Evolutionary conservation across 2,113 vertebrate genomes (phyloP).

Genomic region (Eira barbara): DNA sequence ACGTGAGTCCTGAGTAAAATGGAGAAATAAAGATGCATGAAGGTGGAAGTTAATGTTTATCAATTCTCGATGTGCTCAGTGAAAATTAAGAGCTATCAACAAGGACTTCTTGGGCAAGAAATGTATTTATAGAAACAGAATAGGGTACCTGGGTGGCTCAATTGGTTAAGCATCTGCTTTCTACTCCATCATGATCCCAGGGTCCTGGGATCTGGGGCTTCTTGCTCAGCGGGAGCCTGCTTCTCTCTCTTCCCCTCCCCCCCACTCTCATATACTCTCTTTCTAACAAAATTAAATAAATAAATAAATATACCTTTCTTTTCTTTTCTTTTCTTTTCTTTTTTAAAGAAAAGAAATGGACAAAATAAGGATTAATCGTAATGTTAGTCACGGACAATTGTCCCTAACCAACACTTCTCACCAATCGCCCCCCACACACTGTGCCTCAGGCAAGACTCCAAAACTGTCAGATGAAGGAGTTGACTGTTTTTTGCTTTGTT

Average conservation of each 20-base stretch:
- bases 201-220: too few species aligned
- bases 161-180: too few species aligned
- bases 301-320: too few species aligned
- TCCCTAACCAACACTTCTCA: background rate
- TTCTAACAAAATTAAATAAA: too few species aligned
- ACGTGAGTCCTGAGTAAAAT: background rate
- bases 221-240: too few species aligned
- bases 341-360: background rate
- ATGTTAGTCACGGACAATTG: background rate
- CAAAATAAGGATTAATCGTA: background rate
- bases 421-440: accelerated
- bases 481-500: background rate
- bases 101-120: background rate
- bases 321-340: too few species aligned
- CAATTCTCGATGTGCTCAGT: background rate
- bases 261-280: too few species aligned
- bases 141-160: background rate
- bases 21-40: background rate
- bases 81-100: background rate
- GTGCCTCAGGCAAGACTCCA: background rate
- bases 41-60: background rate
- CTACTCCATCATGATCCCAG: too few species aligned
- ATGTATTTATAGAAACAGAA: background rate
- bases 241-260: too few species aligned
- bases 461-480: background rate